These are phyloP conservation scores for Zaprionus tsacasi DNA, from an alignment of 1,140 invertebrate species.

Conservation along the genomic window DNA sequence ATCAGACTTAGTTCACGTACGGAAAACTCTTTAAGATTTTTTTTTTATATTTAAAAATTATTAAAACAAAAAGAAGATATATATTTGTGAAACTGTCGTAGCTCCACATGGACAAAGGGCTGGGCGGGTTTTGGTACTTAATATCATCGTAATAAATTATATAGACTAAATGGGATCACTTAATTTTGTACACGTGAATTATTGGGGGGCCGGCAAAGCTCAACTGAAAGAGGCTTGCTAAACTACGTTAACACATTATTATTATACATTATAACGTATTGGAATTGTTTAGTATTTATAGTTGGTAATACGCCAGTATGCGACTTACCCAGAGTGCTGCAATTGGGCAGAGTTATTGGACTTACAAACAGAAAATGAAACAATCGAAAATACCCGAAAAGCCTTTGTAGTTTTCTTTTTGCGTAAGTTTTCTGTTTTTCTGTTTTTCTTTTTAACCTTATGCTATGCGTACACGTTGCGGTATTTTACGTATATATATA, in stretches of 20 bases:
- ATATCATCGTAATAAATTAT: slow-evolving; percentile 1
- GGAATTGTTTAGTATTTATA: slow-evolving; percentile 49
- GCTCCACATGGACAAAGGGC: neutral
- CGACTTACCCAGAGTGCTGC: slow-evolving; percentile 76
- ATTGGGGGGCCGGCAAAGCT: slow-evolving; percentile 61
- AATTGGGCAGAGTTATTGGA: slow-evolving; percentile 50
- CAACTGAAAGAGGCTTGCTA: slow-evolving; percentile 76
- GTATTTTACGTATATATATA: slow-evolving; percentile 44
- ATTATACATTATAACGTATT: slow-evolving; percentile 50
- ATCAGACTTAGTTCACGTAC: neutral
- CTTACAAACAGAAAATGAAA: slow-evolving; percentile 56
- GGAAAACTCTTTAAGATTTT: neutral
- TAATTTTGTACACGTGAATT: slow-evolving; percentile 38
- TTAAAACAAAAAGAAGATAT: neutral
- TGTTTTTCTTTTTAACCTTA: slow-evolving; percentile 17
- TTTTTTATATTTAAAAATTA: neutral
- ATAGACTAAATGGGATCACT: slow-evolving; percentile 26
- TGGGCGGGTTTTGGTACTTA: neutral
- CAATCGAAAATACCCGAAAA: slow-evolving; percentile 47
- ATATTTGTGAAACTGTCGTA: neutral
- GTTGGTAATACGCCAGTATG: slow-evolving; percentile 60
- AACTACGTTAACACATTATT: slow-evolving; percentile 72
- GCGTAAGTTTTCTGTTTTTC: neutral
- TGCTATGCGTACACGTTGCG: slow-evolving; percentile 54
- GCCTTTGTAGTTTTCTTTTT: slow-evolving; percentile 12